A percentile compares a stretch with the other conserved stretches of the same genome.
Evolutionary conservation across 2,888 invertebrate species (phyloP).

Genomic region (Tinea trinotella): DNA sequence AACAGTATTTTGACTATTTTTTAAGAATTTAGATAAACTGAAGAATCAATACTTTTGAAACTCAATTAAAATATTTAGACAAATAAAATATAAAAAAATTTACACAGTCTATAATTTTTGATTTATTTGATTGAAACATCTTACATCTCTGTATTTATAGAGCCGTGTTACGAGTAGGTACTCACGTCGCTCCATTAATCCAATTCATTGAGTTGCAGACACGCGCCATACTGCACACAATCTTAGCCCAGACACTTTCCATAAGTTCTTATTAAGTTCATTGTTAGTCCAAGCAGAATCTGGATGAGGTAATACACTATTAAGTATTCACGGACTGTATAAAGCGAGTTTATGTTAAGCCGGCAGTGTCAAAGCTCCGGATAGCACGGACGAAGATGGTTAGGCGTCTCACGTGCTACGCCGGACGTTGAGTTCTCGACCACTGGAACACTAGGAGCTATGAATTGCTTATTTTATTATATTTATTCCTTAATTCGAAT

Average conservation of each 20-base stretch:
- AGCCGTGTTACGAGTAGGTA: too few relatives aligned
- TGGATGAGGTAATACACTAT: constrained; percentile 47
- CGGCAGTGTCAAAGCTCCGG: constrained; percentile 18
- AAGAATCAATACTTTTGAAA: too few relatives aligned
- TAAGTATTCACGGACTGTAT: constrained; percentile 46
- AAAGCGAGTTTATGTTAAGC: constrained; percentile 19
- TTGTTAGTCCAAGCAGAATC: constrained; percentile 25
- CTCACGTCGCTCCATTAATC: not conserved
- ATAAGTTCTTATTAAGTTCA: constrained; percentile 11
- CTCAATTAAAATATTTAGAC: too few relatives aligned
- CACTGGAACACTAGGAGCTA: constrained; percentile 11
- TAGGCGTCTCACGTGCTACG: constrained; percentile 13
- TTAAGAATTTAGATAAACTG: too few relatives aligned
- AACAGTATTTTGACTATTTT: too few relatives aligned
- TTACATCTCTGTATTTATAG: too few relatives aligned
- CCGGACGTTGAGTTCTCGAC: constrained; percentile 10
- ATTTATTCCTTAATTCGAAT: not conserved
- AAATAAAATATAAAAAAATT: too few relatives aligned
- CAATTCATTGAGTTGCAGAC: not conserved
- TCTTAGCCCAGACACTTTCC: not conserved
- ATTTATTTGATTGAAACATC: too few relatives aligned
- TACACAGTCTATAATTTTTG: too few relatives aligned
- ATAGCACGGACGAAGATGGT: constrained; percentile 12
- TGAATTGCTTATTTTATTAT: constrained; percentile 5
- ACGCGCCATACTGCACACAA: not conserved